These are phyloP conservation scores for Dinomys branickii DNA, from an alignment of 2,113 vertebrate genomes.

Conservation along the genomic window DNA sequence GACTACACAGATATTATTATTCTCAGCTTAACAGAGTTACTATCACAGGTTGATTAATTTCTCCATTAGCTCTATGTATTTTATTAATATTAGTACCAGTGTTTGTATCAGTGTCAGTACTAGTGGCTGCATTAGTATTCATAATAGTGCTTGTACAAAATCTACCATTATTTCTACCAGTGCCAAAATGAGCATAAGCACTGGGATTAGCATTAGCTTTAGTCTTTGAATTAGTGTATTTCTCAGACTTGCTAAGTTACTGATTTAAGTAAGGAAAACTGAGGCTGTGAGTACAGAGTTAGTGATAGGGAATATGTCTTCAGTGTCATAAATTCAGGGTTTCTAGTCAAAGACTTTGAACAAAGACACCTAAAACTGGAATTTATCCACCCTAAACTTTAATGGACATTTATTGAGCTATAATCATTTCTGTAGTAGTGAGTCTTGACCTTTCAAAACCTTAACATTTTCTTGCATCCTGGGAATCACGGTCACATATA, in stretches of 20 bases:
- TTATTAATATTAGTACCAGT: neutral
- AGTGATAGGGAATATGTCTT: constrained; percentile 22
- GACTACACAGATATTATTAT: neutral
- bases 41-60: neutral
- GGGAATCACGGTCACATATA: neutral
- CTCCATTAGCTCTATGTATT: neutral
- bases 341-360: neutral
- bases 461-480: neutral
- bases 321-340: neutral
- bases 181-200: neutral
- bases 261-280: neutral
- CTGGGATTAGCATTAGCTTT: neutral
- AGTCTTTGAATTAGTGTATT: neutral
- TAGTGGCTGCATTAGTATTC: neutral
- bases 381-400: neutral
- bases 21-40: neutral
- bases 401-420: neutral
- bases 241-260: constrained; percentile 11
- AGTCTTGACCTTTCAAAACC: neutral
- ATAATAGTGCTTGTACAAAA: neutral
- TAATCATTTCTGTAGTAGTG: neutral
- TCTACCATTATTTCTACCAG: neutral
- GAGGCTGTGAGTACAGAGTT: neutral
- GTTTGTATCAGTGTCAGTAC: neutral
- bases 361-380: neutral